A percentile compares a stretch with the other conserved stretches of the same genome.
These are phyloP conservation scores for Tetramorium bicarinatum DNA, from an alignment of 2,888 invertebrate genomes.

Conservation along the genomic window DNA sequence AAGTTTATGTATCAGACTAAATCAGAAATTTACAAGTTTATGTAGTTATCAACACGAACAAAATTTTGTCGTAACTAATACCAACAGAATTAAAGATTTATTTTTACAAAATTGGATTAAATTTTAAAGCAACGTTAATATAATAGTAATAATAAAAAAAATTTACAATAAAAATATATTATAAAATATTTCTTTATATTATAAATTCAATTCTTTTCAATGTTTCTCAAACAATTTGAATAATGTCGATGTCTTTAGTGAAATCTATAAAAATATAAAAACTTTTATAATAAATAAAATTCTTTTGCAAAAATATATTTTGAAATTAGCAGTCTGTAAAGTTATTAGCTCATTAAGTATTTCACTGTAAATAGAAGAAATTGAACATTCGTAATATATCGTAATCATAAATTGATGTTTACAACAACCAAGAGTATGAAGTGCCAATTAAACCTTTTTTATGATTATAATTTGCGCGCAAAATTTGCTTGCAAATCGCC, in stretches of 20 bases:
- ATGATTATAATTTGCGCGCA: slow-evolving; percentile 17
- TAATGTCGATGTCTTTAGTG: background rate
- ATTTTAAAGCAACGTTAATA: background rate
- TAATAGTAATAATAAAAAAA: background rate
- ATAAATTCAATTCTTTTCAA: background rate
- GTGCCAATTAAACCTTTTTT: slow-evolving; percentile 34
- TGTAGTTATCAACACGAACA: background rate
- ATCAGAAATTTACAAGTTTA: background rate
- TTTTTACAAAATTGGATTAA: background rate
- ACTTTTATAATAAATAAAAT: slow-evolving; percentile 4
- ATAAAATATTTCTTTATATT: background rate
- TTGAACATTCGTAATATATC: background rate
- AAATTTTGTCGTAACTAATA: background rate
- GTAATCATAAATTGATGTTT: slow-evolving; percentile 2
- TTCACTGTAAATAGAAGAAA: background rate
- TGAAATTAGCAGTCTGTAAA: background rate
- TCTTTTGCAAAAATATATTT: background rate
- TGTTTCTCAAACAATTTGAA: background rate
- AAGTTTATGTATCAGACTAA: background rate
- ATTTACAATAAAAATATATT: background rate
- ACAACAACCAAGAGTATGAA: background rate
- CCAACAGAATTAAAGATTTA: background rate
- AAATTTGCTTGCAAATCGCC: slow-evolving; percentile 4
- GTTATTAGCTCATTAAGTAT: background rate
- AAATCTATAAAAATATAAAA: background rate